phyloP scores from a whole-genome alignment of 1,140 invertebrate species.

The Lepidurus arcticus region DNA sequence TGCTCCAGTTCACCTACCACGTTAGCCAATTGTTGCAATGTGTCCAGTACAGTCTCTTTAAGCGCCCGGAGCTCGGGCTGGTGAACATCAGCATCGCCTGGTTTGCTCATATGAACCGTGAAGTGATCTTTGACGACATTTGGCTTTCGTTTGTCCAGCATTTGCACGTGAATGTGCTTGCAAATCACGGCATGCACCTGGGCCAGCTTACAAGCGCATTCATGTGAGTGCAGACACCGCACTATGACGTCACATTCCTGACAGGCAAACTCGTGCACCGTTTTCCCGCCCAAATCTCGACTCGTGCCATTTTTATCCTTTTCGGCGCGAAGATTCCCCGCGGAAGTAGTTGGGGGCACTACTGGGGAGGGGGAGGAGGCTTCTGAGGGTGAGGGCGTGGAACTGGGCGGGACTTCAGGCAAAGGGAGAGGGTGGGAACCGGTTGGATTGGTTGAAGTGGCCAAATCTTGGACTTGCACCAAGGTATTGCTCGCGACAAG shows the following conservation, averaged over 20 bases:
- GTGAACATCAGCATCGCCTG: neutral
- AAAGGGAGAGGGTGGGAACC: neutral
- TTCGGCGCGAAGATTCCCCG: neutral
- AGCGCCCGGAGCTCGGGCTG: neutral
- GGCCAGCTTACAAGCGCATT: neutral
- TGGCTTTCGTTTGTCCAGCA: neutral
- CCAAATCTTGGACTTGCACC: neutral
- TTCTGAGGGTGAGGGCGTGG: neutral
- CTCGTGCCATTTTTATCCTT: neutral
- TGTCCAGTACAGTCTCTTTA: neutral
- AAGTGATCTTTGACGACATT: neutral
- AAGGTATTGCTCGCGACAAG: neutral
- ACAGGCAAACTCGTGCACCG: neutral
- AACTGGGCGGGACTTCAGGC: neutral
- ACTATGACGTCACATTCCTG: neutral
- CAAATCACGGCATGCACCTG: conserved; percentile 5
- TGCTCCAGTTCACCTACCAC: neutral
- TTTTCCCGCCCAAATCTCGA: neutral
- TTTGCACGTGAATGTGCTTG: conserved; percentile 10
- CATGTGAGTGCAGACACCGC: neutral
- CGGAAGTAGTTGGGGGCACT: neutral
- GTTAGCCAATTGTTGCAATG: neutral
- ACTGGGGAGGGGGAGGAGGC: neutral
- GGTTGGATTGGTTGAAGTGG: neutral
- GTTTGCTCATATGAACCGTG: conserved; percentile 14